Conservation (phyloP, 2,888 invertebrate species). For the Dolichopus griseipennis region DNA sequence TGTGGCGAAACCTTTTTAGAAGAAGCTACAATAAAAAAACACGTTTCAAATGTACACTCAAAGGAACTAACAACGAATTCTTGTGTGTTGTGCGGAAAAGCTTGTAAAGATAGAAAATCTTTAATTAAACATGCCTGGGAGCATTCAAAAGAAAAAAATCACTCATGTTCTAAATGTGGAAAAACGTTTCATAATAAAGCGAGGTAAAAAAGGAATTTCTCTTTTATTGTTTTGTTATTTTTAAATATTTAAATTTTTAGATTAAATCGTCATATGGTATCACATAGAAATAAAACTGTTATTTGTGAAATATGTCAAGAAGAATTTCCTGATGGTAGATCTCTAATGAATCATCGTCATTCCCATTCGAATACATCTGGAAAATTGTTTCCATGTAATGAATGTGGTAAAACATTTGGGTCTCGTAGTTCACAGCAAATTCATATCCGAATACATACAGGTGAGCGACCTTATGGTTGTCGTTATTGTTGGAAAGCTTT, state of each 20-base stretch:
- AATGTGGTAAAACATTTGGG: conserved; percentile 79
- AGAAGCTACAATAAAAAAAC: conserved; percentile 54
- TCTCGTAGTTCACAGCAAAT: conserved; percentile 79
- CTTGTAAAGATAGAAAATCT: conserved; percentile 58
- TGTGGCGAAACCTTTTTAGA: conserved; percentile 58
- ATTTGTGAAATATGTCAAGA: conserved; percentile 61
- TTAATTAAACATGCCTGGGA: conserved; percentile 61
- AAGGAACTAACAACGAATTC: conserved; percentile 55
- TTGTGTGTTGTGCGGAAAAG: conserved; percentile 57
- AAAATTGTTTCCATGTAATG: conserved; percentile 68
- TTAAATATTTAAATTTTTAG: conserved; percentile 20
- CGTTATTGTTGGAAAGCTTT: conserved; percentile 83
- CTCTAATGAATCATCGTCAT: conserved; percentile 60
- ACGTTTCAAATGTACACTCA: conserved; percentile 52
- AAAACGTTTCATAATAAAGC: conserved; percentile 65
- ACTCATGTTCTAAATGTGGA: conserved; percentile 57
- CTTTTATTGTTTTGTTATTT: neutral
- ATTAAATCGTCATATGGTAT: conserved; percentile 58
- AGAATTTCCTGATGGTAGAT: conserved; percentile 60
- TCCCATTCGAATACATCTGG: conserved; percentile 48
- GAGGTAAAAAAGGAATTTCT: conserved; percentile 26
- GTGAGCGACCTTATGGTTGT: conserved; percentile 73
- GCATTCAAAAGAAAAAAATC: conserved; percentile 55
- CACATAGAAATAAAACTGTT: conserved; percentile 62
- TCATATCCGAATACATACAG: conserved; percentile 77